Conservation (phyloP, 2,113 vertebrate species). For the Varanus salvator region DNA sequence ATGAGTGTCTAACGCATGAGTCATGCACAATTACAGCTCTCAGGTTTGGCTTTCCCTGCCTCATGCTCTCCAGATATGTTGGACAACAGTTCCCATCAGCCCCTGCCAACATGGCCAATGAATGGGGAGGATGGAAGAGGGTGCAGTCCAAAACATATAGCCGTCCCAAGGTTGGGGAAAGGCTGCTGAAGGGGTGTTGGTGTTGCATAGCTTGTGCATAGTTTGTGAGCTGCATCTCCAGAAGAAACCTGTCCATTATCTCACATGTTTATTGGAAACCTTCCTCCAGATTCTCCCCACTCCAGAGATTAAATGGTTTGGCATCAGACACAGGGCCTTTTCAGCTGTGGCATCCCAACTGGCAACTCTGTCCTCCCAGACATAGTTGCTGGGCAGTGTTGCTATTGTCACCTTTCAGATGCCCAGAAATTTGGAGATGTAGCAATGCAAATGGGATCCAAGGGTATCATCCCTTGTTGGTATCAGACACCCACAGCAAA, state of each 20-base stretch:
- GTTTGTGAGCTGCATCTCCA: no score
- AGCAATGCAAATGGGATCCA: neutral
- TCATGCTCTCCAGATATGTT: neutral
- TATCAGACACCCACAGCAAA: neutral
- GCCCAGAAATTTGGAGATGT: neutral
- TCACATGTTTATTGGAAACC: no score
- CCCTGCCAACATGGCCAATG: neutral
- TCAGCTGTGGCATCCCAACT: no score
- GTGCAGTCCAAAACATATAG: neutral
- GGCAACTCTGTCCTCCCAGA: no score
- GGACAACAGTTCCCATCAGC: neutral
- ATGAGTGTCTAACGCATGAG: neutral
- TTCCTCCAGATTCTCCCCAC: no score
- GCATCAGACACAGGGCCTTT: no score
- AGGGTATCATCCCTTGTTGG: neutral
- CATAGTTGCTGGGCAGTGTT: no score
- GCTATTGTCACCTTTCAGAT: no score
- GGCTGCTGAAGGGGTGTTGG: neutral
- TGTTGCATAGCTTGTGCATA: no score
- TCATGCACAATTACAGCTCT: neutral
- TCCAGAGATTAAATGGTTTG: no score
- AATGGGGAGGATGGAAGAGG: neutral
- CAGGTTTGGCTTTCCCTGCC: neutral
- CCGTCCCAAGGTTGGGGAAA: neutral
- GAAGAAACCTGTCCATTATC: no score